Evolutionary conservation across 2,113 vertebrate genomes (phyloP).

Genomic region (Cyprinodon tularosa): DNA sequence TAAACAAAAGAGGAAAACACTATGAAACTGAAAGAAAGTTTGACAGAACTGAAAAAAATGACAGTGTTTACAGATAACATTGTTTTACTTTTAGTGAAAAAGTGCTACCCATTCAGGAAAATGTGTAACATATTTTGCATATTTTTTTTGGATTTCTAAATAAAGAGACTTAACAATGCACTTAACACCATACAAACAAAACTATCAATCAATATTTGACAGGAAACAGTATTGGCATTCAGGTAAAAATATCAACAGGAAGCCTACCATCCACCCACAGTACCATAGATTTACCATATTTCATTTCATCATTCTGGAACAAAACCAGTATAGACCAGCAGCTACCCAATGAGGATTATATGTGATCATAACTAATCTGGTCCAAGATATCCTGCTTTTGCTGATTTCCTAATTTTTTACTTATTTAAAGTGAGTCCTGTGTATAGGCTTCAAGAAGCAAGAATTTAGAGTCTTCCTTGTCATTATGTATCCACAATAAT

Average conservation of each 20-base stretch:
- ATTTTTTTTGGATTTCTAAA: neutral
- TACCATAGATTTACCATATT: neutral
- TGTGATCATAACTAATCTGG: neutral
- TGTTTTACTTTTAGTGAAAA: neutral
- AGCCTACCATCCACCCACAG: neutral
- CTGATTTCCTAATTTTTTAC: neutral
- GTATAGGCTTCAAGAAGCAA: neutral
- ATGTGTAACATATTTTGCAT: neutral
- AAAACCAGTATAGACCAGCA: neutral
- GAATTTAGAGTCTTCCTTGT: too few relatives aligned
- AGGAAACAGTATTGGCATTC: neutral
- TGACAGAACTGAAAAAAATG: neutral
- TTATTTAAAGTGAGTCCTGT: neutral
- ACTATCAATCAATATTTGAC: neutral
- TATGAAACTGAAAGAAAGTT: neutral
- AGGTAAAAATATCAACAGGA: neutral
- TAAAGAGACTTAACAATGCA: neutral
- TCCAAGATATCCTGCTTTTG: neutral
- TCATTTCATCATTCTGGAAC: neutral
- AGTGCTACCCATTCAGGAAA: neutral
- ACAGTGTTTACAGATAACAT: neutral
- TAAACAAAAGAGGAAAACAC: neutral
- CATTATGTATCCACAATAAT: neutral
- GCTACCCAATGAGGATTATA: neutral
- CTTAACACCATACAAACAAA: neutral